Evolutionary conservation across 2,113 vertebrate genomes (phyloP).

Genomic region (Salvelinus namaycush): DNA sequence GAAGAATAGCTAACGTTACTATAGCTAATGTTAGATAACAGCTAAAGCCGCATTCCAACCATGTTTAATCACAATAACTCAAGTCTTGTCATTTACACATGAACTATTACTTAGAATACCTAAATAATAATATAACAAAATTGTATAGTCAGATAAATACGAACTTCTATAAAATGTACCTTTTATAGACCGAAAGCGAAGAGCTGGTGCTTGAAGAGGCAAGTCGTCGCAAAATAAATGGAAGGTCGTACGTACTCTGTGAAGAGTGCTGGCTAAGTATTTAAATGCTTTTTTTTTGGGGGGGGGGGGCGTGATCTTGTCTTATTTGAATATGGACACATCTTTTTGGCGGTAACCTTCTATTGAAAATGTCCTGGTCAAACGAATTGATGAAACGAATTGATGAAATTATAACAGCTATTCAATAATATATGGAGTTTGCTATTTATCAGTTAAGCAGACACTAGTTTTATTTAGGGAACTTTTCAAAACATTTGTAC

Average conservation of each 20-base stretch:
- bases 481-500: too few relatives aligned
- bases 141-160: too few relatives aligned
- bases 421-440: too few relatives aligned
- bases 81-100: too few relatives aligned
- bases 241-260: neutral
- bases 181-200: neutral
- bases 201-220: neutral
- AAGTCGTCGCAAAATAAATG: neutral
- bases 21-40: too few relatives aligned
- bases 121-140: neutral
- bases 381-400: too few relatives aligned
- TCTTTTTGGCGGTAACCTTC: neutral
- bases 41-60: too few relatives aligned
- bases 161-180: neutral
- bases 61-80: too few relatives aligned
- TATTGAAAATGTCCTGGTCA: neutral
- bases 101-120: neutral
- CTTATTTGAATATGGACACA: neutral
- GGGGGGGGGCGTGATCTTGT: neutral
- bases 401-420: too few relatives aligned
- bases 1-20: too few relatives aligned
- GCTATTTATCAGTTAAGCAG: too few relatives aligned
- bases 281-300: neutral
- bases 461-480: too few relatives aligned
- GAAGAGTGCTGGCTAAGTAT: neutral